Base-by-base conservation (phyloP, 2,797 vertebrate genomes). In the Toxotes lorentzi region DNA sequence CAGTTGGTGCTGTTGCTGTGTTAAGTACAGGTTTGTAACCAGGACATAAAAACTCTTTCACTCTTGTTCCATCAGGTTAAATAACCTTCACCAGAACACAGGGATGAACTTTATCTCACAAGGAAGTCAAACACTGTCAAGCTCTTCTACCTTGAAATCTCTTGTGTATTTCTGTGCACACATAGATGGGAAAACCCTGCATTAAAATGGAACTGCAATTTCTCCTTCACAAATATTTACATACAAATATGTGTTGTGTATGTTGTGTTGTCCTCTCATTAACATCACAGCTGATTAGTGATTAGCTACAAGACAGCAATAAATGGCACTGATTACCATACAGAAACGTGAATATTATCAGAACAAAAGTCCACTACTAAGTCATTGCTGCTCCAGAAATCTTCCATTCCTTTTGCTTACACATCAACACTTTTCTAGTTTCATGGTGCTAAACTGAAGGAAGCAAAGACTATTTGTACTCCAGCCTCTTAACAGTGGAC, bases 371-470 rank as follows among this genome's bases (percentile, higher is more conserved):
- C 85, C 79, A 84, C 72, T 60, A 7, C 78, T 81, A 76, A 78
- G 75, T 89, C 86, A 85, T 75, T 1, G 50, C 71, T 51, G 1
- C 9, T 19, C 13, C 21, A 4, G 13, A 70, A 81, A 66, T 23
- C 1, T 50, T 82, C 40, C 27, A 30, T 43, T 74, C 11, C 7
- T 40, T 74, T 59, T 53, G 78, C 70, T 73, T 51, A 75, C 88
- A 92, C 85, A 70, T 92, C 90, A 86, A 90, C 89, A 62, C 47
- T 12, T 16, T 2, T 6, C 30, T 23, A 7, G 82, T 87, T 91
- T 92, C 91, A 93, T 76, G 53, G 60, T 27, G 73, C 9, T 14
- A 60, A 80, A 69, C 69, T 70, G 71, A 87, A 78, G 40, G 76
- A 59, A 41, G 45, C 7, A 69, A 16, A 54, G 35, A 62, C 66